phyloP scores from a whole-genome alignment of 2,113 vertebrate genomes.

The Scortum barcoo region DNA sequence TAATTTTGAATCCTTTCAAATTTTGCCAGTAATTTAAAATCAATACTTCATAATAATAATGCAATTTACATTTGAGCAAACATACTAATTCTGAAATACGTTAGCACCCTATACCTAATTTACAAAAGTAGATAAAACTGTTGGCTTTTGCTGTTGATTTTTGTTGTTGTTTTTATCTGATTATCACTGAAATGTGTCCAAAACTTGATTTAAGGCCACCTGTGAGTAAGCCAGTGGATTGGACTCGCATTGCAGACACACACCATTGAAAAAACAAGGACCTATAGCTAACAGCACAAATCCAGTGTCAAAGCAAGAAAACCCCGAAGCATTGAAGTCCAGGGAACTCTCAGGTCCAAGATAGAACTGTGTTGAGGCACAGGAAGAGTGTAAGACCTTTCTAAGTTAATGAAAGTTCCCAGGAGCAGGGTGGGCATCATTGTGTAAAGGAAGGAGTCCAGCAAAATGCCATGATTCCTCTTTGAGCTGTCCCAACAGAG shows the following conservation, averaged over 20 bases:
- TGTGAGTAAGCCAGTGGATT: not conserved
- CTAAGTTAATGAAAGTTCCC: conserved; percentile 6
- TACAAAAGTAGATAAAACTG: not conserved
- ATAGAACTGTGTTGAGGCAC: not conserved
- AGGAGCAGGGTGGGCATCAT: not conserved
- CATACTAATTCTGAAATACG: not conserved
- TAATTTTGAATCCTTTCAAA: not conserved
- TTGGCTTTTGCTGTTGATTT: not conserved
- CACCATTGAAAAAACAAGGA: not conserved
- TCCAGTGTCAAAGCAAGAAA: not conserved
- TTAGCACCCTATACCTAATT: not conserved
- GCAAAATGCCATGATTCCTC: not conserved
- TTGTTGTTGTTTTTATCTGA: not conserved
- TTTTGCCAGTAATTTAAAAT: not conserved
- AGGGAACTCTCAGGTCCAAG: not conserved
- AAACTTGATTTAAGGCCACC: not conserved
- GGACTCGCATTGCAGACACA: not conserved
- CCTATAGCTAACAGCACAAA: not conserved
- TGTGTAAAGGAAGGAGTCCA: conserved; percentile 14
- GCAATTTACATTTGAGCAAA: not conserved
- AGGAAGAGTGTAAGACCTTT: not conserved
- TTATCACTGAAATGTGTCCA: not conserved
- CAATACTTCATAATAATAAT: not conserved
- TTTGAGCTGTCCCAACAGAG: conserved; percentile 7
- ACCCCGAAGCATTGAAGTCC: not conserved